phyloP scores from a whole-genome alignment of 1,140 invertebrate species.

The Pygmarrhopalites habei region DNA sequence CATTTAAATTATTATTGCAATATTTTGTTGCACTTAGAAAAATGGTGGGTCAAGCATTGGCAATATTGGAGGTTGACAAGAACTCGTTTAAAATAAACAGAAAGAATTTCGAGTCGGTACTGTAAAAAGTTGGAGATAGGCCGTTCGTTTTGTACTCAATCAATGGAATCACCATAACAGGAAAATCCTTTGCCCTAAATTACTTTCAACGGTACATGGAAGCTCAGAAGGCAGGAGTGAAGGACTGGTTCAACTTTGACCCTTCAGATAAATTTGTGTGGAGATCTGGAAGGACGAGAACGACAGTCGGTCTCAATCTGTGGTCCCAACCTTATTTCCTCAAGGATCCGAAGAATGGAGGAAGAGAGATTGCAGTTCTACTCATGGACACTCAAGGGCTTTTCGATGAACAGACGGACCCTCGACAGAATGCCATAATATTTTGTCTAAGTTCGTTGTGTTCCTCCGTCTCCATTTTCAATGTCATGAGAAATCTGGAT shows the following conservation, averaged over 20 bases:
- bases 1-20: too few species aligned
- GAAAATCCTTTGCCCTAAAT: conserved; percentile 7
- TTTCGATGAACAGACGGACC: conserved; percentile 55
- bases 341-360: conserved; percentile 44
- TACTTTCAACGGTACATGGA: not conserved
- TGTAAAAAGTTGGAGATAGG: not conserved
- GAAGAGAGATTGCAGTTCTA: conserved; percentile 47
- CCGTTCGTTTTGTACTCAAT: conserved; percentile 6
- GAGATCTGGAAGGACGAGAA: conserved; percentile 51
- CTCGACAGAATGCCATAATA: conserved; percentile 55
- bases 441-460: conserved; percentile 47
- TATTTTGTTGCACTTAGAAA: too few species aligned
- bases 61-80: too few species aligned
- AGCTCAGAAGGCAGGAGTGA: too few species aligned
- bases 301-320: conserved; percentile 55
- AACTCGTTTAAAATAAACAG: too few species aligned
- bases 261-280: too few species aligned
- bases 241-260: too few species aligned
- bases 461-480: conserved; percentile 42
- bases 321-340: conserved; percentile 51
- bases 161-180: not conserved
- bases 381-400: conserved; percentile 59
- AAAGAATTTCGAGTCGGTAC: not conserved
- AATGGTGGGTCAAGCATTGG: too few species aligned
- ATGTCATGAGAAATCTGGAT: conserved; percentile 47